These are phyloP conservation scores for Eupsilia transversa DNA, from an alignment of 2,888 invertebrate species.

Conservation along the genomic window DNA sequence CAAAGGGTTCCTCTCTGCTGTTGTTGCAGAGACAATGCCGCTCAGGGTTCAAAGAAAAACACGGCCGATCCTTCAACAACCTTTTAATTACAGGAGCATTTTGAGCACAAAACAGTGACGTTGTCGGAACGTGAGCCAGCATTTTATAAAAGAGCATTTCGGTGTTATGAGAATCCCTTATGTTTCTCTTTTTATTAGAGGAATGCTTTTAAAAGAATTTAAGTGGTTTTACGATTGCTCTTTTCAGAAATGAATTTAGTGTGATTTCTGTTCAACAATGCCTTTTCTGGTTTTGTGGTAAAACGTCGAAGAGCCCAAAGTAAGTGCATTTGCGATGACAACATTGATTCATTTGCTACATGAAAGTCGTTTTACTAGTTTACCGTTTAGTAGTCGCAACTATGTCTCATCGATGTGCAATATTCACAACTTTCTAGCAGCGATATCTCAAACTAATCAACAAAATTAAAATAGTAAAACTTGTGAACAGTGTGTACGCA, in stretches of 20 bases:
- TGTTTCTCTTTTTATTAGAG: not conserved
- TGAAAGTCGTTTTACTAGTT: not conserved
- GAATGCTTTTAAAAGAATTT: not conserved
- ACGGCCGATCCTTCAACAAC: not conserved
- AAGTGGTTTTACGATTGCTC: not conserved
- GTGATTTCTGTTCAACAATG: not conserved
- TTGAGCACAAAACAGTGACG: slow-evolving; percentile 15
- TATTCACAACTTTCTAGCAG: not conserved
- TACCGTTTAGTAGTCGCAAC: not conserved
- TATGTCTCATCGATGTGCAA: not conserved
- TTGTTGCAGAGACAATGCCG: slow-evolving; percentile 42
- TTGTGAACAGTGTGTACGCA: not conserved
- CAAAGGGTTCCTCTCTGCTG: slow-evolving; percentile 34
- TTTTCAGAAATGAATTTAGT: not conserved
- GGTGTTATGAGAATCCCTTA: slow-evolving; percentile 3
- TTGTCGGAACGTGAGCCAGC: not conserved
- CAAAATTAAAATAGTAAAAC: slow-evolving; percentile 13
- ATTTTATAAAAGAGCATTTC: slow-evolving; percentile 14
- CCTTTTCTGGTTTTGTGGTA: too few species aligned
- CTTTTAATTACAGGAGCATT: slow-evolving; percentile 43
- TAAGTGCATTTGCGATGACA: too few species aligned
- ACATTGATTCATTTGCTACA: too few species aligned
- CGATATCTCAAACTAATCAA: slow-evolving; percentile 22
- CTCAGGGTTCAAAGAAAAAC: slow-evolving; percentile 24
- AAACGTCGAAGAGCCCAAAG: too few species aligned